phyloP scores from a whole-genome alignment of 2,113 vertebrate species.

The Eolophus roseicapilla region DNA sequence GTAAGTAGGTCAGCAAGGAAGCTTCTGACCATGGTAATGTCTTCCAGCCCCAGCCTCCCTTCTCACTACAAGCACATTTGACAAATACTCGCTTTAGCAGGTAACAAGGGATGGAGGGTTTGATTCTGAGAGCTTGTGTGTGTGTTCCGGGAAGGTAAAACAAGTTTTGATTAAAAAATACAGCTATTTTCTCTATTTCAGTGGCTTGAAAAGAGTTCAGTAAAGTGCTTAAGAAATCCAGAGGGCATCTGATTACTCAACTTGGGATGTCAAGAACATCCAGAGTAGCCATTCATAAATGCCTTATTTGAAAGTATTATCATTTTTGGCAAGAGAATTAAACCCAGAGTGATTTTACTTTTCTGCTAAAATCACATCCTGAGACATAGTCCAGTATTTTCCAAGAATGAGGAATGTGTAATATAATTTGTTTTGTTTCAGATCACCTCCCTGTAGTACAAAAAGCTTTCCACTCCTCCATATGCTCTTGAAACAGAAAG shows the following conservation, averaged over 20 bases:
- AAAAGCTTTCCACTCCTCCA: neutral
- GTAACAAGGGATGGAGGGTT: neutral
- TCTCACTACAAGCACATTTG: neutral
- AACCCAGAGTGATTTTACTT: neutral
- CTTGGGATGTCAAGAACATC: neutral
- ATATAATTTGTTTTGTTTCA: neutral
- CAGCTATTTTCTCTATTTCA: neutral
- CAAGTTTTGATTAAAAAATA: neutral
- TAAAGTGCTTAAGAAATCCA: neutral
- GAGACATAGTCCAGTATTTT: neutral
- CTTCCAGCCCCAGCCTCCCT: neutral
- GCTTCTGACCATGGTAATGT: neutral
- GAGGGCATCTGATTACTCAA: neutral
- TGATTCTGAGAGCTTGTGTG: neutral
- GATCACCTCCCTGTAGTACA: neutral
- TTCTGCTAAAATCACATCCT: neutral
- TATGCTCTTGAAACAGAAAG: neutral
- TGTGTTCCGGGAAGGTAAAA: neutral
- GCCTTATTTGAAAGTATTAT: neutral
- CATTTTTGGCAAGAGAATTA: neutral
- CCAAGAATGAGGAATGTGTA: neutral
- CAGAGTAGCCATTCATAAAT: neutral
- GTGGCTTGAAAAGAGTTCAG: neutral
- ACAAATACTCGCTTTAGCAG: neutral
- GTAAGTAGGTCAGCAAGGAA: neutral